Evolutionary conservation across 1,140 invertebrate genomes (phyloP), one percentile per base, ranked within the genome.

Genomic region (Drosophila kepulauana): DNA sequence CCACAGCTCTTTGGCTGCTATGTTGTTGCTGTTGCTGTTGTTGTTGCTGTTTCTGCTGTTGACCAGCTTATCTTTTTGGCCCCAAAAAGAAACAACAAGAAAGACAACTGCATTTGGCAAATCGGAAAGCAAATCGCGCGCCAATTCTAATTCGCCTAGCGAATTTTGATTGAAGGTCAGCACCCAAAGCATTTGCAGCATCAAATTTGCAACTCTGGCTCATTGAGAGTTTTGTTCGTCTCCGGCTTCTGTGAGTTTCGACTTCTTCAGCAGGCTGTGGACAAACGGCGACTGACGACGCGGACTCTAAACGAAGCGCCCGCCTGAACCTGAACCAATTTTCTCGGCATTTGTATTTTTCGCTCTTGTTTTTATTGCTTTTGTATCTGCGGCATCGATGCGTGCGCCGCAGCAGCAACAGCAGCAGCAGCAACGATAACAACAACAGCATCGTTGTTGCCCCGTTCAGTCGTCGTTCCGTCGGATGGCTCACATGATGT

Each of bases 71-170:
- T 88, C 84, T 82, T 79, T 88, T 81, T 77, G 80, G 59, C 85
- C 82, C 58, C 80, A 82, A 86, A 78, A 79, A 38, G 2, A 38
- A 38, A 52, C 11, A 35, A 33, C 8, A 16, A 35, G 15, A 49
- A 57, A 81, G 74, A 79, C 71, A 75, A 54, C 41, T 81, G 75
- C 79, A 82, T 81, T 75, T 65, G 67, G 41, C 74, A 62, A 79
- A 77, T 79, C 66, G 73, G 67, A 66, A 78, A 78, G 66, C 72
- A 64, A 82, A 78, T 77, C 61, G 82, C 82, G 85, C 85, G 84
- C 84, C 85, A 87, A 88, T 89, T 87, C 84, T 84, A 87, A 88
- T 87, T 87, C 75, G 84, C 76, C 52, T 52, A 66, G 45, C 73
- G 77, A 79, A 73, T 79, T 79, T 80, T 80, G 80, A 82, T 79